Conservation (phyloP, 2,888 invertebrate genomes). For the Petrophora chlorosata region DNA sequence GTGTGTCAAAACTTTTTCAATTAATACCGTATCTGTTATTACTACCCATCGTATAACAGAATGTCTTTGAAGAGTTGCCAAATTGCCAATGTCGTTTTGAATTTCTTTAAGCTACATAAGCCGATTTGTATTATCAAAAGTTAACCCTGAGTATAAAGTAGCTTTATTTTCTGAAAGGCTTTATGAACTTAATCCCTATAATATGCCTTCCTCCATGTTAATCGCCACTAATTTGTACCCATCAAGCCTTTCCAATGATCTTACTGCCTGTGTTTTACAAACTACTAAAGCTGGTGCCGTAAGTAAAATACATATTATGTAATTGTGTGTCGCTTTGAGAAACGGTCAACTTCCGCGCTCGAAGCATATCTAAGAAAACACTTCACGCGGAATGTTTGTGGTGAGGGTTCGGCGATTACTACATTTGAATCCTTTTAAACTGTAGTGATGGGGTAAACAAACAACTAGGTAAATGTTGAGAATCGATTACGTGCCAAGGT, state of each 20-base stretch:
- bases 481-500: not conserved
- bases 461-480: not conserved
- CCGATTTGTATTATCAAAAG: too few relatives aligned
- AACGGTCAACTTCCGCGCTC: slow-evolving; percentile 29
- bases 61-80: too few relatives aligned
- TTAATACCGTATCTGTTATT: not conserved
- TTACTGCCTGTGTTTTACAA: too few relatives aligned
- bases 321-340: slow-evolving; percentile 15
- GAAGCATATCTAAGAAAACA: slow-evolving; percentile 37
- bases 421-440: slow-evolving; percentile 52
- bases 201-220: not conserved
- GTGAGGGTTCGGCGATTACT: slow-evolving; percentile 36
- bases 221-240: too few relatives aligned
- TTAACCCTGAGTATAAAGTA: too few relatives aligned
- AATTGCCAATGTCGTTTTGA: too few relatives aligned
- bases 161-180: too few relatives aligned
- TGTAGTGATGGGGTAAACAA: slow-evolving; percentile 33
- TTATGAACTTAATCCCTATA: not conserved
- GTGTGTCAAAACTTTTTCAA: not conserved
- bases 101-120: too few relatives aligned
- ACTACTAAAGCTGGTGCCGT: too few relatives aligned
- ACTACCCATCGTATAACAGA: too few relatives aligned
- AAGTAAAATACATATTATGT: slow-evolving; percentile 17
- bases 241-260: too few relatives aligned
- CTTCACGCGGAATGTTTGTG: slow-evolving; percentile 38